Percentiles rank a stretch among this genome's conserved stretches.
Evolutionary conservation across 2,113 vertebrate species (phyloP).

Genomic region (Bubo bubo): DNA sequence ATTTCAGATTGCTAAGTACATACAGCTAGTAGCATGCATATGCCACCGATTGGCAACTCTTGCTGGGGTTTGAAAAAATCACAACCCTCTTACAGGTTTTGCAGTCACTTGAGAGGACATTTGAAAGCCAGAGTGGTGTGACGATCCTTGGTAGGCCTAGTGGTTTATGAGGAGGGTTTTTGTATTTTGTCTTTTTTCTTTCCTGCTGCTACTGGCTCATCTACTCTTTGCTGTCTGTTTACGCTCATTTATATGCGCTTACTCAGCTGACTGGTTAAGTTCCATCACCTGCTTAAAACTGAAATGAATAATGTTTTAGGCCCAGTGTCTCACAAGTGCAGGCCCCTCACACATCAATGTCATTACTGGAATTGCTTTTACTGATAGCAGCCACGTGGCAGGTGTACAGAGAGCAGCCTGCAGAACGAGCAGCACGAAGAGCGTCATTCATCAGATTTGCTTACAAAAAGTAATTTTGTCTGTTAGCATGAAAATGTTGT

Average conservation of each 20-base stretch:
- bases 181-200: background rate
- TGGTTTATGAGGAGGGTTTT: background rate
- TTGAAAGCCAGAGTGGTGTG: background rate
- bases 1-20: background rate
- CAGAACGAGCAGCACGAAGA: background rate
- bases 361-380: constrained; percentile 36
- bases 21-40: background rate
- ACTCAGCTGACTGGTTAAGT: constrained; percentile 29
- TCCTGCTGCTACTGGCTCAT: background rate
- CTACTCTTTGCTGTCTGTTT: background rate
- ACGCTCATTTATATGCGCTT: background rate
- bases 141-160: background rate
- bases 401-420: background rate
- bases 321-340: background rate
- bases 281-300: constrained; percentile 28
- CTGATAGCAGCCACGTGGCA: constrained; percentile 29
- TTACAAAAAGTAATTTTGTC: background rate
- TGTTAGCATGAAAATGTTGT: background rate
- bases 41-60: background rate
- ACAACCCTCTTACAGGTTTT: background rate
- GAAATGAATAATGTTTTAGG: constrained; percentile 33
- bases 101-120: background rate
- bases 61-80: background rate
- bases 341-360: constrained; percentile 43
- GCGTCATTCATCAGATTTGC: constrained; percentile 6